Evolutionary conservation across 2,113 vertebrate species (phyloP), one percentile per base, ranked within the genome.

Genomic region (Phoenicopterus ruber): DNA sequence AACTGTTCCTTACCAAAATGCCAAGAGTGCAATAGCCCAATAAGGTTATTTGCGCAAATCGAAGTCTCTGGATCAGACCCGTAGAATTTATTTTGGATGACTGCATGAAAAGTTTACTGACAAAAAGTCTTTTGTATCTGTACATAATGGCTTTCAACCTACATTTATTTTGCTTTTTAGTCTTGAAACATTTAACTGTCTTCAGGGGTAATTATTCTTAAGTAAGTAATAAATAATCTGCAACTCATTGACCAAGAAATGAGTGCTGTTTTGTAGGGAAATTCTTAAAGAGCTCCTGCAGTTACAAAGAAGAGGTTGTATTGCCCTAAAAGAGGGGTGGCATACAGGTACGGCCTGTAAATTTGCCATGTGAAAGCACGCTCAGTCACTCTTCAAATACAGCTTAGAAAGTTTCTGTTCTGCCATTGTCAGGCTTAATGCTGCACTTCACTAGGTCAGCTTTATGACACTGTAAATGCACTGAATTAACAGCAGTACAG

Each of bases 221-320:
- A 71, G 59, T 84, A 86, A 94, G 72, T 85, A 95, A 87, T 94
- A 95, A 95, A 97, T 94, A 90, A 94, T 70, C 84, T 81, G 58
- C 78, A 87, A 80, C n/a, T 62, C 47, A 59, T 72, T 91, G 89
- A 93, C 77, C 66, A 82, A 95, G 42, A 94, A 95, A 91, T 88
- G n/a, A 95, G 59, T 81, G 63, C 54, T 91, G 62, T 82, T 95
- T 91, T 85, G 81, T 77, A 62, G 59, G 36, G 40, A 76, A 86
- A 55, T 84, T 44, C 50, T 84, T 81, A 71, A 86, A 92, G 46
- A 81, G 22, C 47, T 90, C 52, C n/a, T 79, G n/a, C 24, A 87
- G 38, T 94, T 89, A 91, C 86, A 95, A 95, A 91, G 73, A 94
- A 84, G 69, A 79, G 36, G 32, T 82, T 94, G 73, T 92, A 24